Evolutionary conservation across 2,113 vertebrate species (phyloP).

Genomic region (Rostratula benghalensis): DNA sequence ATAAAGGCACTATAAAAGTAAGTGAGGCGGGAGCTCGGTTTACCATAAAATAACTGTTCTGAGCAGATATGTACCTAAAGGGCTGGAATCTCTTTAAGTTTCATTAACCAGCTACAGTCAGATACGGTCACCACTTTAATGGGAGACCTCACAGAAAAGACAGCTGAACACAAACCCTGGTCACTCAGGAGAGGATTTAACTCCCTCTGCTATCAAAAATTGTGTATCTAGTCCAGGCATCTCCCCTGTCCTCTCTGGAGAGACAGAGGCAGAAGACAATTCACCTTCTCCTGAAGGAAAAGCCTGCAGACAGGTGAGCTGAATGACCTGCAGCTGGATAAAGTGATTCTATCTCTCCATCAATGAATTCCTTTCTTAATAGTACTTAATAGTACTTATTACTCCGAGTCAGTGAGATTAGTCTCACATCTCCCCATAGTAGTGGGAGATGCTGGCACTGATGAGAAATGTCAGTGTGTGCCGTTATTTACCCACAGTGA

Average conservation of each 20-base stretch:
- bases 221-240: fast-evolving
- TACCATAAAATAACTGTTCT: background rate
- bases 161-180: background rate
- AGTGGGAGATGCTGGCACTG: background rate
- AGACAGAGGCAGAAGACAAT: background rate
- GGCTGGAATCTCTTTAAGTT: background rate
- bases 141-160: background rate
- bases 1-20: background rate
- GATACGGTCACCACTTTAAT: background rate
- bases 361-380: background rate
- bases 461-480: background rate
- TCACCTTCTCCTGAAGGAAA: background rate
- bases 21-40: background rate
- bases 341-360: background rate
- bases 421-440: background rate
- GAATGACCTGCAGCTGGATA: background rate
- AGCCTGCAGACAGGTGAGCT: background rate
- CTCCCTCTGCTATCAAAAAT: background rate
- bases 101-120: background rate
- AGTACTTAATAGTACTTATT: background rate
- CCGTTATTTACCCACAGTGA: background rate
- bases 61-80: background rate
- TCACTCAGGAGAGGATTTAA: background rate
- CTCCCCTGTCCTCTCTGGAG: background rate
- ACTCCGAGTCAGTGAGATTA: background rate